These are phyloP conservation scores for Catharus fuscescens DNA, from an alignment of 2,113 vertebrate species.

Conservation along the genomic window DNA sequence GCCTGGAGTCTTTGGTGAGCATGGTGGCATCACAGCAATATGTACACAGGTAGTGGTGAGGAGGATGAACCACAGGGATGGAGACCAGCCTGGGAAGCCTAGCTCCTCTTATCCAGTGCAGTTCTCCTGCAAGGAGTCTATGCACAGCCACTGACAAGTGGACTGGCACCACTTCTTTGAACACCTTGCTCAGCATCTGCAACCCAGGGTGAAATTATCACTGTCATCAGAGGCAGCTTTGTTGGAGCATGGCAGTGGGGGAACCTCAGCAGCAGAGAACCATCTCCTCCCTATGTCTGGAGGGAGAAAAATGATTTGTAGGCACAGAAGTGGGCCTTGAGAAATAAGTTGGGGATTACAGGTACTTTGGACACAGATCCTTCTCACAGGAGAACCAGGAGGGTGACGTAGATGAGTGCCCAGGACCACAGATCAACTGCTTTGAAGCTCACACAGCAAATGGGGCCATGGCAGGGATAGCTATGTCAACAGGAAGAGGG, in stretches of 20 bases:
- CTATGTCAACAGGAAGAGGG: not conserved
- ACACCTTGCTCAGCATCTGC: not conserved
- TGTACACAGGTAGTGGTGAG: not conserved
- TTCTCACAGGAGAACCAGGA: not conserved
- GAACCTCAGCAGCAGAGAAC: not conserved
- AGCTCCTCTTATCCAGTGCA: not conserved
- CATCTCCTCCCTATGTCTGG: not conserved
- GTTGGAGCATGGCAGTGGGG: not conserved
- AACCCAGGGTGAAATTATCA: not conserved
- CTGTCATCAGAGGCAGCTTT: not conserved
- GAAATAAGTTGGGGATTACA: not conserved
- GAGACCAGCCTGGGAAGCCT: not conserved
- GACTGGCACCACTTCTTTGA: rapidly evolving
- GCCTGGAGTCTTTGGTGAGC: not conserved
- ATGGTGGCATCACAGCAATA: rapidly evolving
- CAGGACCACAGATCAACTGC: not conserved
- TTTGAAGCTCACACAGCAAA: not conserved
- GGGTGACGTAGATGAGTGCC: not conserved
- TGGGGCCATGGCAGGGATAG: not conserved
- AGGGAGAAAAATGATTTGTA: not conserved
- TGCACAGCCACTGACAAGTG: not conserved
- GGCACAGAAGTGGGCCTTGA: not conserved
- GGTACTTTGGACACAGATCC: not conserved
- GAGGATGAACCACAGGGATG: not conserved
- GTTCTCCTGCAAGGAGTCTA: not conserved